A percentile compares a stretch with the other conserved stretches of the same genome.
Evolutionary conservation across 1,140 invertebrate genomes (phyloP).

Genomic region (Gonioctena quinquepunctata): DNA sequence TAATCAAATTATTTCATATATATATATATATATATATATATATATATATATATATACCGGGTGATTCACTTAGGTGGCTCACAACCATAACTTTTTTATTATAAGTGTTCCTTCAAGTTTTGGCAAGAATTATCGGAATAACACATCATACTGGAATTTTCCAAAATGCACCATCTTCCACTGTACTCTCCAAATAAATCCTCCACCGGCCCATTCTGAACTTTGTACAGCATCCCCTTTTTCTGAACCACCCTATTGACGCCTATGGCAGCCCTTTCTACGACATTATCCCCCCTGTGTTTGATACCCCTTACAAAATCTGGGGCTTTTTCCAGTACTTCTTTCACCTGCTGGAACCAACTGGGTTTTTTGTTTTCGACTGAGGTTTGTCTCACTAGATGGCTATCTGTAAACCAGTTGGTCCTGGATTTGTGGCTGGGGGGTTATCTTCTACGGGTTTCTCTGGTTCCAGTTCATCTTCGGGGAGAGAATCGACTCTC

Average conservation of each 20-base stretch:
- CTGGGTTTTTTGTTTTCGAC: constrained; percentile 30
- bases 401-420: constrained; percentile 41
- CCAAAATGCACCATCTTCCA: constrained; percentile 52
- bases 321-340: constrained; percentile 45
- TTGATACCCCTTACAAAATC: constrained; percentile 41
- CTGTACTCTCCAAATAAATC: constrained; percentile 55
- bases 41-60: too few relatives aligned
- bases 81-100: too few relatives aligned
- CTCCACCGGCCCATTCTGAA: constrained; percentile 51
- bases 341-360: constrained; percentile 48
- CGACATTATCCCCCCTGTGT: constrained; percentile 25
- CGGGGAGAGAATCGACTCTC: constrained; percentile 56
- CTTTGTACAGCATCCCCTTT: constrained; percentile 53
- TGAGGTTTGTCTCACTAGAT: background rate
- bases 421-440: constrained; percentile 30
- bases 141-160: constrained; percentile 47
- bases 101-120: constrained; percentile 63
- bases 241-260: constrained; percentile 41
- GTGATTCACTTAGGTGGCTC: too few relatives aligned
- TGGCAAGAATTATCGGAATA: constrained; percentile 49
- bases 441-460: too few relatives aligned
- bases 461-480: constrained; percentile 32
- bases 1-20: too few relatives aligned
- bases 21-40: too few relatives aligned
- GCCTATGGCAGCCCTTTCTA: constrained; percentile 42